Conservation (phyloP, 2,113 vertebrate genomes). For the Diglossa brunneiventris region DNA sequence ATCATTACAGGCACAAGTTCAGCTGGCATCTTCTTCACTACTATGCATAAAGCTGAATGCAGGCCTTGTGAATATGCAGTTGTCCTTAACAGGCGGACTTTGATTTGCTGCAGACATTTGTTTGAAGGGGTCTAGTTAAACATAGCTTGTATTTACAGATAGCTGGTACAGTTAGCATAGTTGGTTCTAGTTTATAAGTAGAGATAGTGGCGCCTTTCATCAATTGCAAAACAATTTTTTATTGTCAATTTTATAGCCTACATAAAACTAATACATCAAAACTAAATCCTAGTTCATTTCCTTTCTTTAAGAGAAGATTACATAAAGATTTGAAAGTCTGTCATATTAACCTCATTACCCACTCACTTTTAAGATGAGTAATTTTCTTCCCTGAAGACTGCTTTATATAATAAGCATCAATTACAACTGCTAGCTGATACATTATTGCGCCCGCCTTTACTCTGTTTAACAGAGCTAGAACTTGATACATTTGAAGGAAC, state of each 20-base stretch:
- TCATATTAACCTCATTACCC: slow-evolving; percentile 34
- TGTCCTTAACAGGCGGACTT: background rate
- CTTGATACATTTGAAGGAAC: background rate
- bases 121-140: slow-evolving; percentile 1
- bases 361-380: background rate
- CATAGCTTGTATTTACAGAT: background rate
- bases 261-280: background rate
- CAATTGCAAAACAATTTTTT: background rate
- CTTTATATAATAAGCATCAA: background rate
- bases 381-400: background rate
- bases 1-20: slow-evolving; percentile 18
- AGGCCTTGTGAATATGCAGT: background rate
- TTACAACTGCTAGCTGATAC: background rate
- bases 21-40: slow-evolving; percentile 1
- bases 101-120: slow-evolving; percentile 5
- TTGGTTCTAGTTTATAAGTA: background rate
- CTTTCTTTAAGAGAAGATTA: background rate
- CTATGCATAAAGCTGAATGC: slow-evolving; percentile 10
- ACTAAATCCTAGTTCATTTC: background rate
- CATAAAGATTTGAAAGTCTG: background rate
- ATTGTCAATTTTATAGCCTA: background rate
- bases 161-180: background rate
- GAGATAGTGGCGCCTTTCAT: background rate
- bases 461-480: background rate
- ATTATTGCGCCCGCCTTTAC: background rate